phyloP scores from a whole-genome alignment of 2,888 invertebrate species.

The Phaedon cochleariae region DNA sequence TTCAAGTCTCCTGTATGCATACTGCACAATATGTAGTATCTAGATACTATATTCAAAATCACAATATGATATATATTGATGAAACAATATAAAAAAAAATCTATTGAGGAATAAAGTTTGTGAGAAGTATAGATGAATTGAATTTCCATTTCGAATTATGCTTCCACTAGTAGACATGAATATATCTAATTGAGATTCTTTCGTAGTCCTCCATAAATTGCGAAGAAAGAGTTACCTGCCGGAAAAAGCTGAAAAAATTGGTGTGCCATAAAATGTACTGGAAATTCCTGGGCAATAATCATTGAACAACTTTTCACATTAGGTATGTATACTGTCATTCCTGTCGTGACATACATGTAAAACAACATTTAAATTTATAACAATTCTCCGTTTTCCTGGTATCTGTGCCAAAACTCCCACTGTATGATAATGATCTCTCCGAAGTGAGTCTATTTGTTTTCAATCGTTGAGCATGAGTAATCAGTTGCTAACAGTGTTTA shows the following conservation, averaged over 20 bases:
- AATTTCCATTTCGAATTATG: not conserved
- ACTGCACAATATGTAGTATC: too few relatives aligned
- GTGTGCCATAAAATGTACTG: not conserved
- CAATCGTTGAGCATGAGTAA: not conserved
- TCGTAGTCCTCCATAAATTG: not conserved
- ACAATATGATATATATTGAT: too few relatives aligned
- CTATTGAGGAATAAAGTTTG: too few relatives aligned
- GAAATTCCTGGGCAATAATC: conserved; percentile 9
- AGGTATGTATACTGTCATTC: conserved; percentile 27
- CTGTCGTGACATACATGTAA: conserved; percentile 31
- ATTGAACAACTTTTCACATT: conserved; percentile 19
- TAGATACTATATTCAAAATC: too few relatives aligned
- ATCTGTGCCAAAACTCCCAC: conserved; percentile 23
- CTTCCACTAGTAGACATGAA: not conserved
- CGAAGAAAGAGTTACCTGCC: not conserved
- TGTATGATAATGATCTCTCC: conserved; percentile 6
- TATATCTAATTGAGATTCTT: not conserved
- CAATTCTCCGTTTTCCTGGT: conserved; percentile 27
- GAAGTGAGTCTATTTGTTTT: conserved; percentile 8
- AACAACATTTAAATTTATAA: conserved; percentile 25
- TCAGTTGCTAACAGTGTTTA: conserved; percentile 50
- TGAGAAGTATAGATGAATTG: too few relatives aligned
- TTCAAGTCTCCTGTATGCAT: too few relatives aligned
- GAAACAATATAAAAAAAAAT: too few relatives aligned
- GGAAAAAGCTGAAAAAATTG: not conserved